Evolutionary conservation across 2,113 vertebrate genomes (phyloP).

Genomic region (Nematolebias whitei): DNA sequence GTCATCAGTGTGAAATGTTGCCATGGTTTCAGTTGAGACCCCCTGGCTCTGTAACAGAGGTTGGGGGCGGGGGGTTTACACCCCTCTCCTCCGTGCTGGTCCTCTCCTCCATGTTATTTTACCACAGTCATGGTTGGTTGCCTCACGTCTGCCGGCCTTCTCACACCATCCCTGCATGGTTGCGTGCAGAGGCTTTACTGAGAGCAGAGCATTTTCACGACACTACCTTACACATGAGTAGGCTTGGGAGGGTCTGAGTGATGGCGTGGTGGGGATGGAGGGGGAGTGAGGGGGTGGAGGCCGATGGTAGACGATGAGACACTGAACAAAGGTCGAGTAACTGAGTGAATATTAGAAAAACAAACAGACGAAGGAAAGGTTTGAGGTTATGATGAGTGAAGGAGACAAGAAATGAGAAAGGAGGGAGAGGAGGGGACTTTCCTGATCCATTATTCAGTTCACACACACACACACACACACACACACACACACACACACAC

Average conservation of each 20-base stretch:
- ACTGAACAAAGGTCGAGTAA: slow-evolving; percentile 56
- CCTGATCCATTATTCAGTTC: slow-evolving; percentile 68
- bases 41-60: slow-evolving; percentile 33
- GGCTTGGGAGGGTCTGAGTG: slow-evolving; percentile 60
- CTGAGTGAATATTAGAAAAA: slow-evolving; percentile 51
- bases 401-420: slow-evolving; percentile 17
- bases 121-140: slow-evolving; percentile 52
- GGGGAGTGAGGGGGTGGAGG: slow-evolving; percentile 14
- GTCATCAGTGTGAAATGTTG: slow-evolving; percentile 65
- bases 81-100: slow-evolving; percentile 28
- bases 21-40: slow-evolving; percentile 67
- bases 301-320: slow-evolving; percentile 48
- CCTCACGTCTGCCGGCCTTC: slow-evolving; percentile 60
- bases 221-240: slow-evolving; percentile 74
- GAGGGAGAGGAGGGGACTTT: slow-evolving; percentile 35
- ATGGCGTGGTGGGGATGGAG: slow-evolving; percentile 20
- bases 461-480: slow-evolving; percentile 51
- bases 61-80: slow-evolving; percentile 29
- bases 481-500: slow-evolving; percentile 19
- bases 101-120: slow-evolving; percentile 40
- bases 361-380: slow-evolving; percentile 27
- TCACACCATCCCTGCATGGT: slow-evolving; percentile 66
- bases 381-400: slow-evolving; percentile 26
- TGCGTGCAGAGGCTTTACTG: slow-evolving; percentile 74
- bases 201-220: slow-evolving; percentile 69